Evolutionary conservation across 2,113 vertebrate genomes (phyloP).

Genomic region (Canis aureus): DNA sequence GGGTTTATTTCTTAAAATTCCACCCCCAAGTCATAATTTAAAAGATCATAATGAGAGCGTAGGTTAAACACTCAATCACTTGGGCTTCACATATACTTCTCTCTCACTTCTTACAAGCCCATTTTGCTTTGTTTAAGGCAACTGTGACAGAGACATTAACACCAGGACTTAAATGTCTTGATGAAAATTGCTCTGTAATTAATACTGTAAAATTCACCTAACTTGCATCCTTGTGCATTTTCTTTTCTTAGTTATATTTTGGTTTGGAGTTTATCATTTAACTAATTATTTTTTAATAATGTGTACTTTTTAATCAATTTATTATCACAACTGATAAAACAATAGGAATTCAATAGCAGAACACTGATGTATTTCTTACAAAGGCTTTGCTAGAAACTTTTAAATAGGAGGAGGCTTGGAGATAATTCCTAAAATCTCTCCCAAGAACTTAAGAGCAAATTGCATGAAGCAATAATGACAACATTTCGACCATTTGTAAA

Average conservation of each 20-base stretch:
- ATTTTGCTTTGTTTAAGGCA: neutral
- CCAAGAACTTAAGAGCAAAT: conserved; percentile 24
- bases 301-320: neutral
- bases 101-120: neutral
- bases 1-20: conserved; percentile 32
- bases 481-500: conserved; percentile 78
- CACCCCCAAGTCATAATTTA: neutral
- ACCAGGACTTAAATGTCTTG: neutral
- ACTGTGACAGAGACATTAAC: neutral
- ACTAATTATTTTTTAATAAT: conserved; percentile 35
- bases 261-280: conserved; percentile 40
- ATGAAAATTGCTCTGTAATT: neutral
- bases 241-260: neutral
- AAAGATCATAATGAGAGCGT: neutral
- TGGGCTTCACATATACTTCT: neutral
- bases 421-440: conserved; percentile 46
- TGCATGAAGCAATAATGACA: conserved; percentile 67
- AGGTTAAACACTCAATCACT: neutral
- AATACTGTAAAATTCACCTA: neutral
- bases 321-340: conserved; percentile 30
- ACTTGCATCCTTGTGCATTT: neutral
- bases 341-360: neutral
- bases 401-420: neutral
- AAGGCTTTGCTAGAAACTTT: conserved; percentile 30
- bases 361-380: neutral